Evolutionary conservation across 2,888 invertebrate species (phyloP).

Genomic region (Pyrrhosoma nymphula): DNA sequence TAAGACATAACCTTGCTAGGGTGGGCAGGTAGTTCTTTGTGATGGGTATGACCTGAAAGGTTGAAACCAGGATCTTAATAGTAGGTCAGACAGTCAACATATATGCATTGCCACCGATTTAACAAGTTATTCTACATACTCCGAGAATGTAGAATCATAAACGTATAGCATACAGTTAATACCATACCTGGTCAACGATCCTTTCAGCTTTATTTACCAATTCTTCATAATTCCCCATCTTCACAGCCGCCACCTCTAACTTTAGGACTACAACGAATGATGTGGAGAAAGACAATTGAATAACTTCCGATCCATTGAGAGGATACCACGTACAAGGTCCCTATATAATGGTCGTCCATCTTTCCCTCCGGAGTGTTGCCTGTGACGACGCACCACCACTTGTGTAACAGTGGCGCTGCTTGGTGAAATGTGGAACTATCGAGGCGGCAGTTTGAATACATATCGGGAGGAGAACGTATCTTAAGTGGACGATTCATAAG

Average conservation of each 20-base stretch:
- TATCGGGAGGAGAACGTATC: no score
- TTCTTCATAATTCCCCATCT: slow-evolving; percentile 61
- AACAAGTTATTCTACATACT: not conserved
- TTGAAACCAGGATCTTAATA: slow-evolving; percentile 46
- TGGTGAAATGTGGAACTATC: no score
- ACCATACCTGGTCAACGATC: slow-evolving; percentile 38
- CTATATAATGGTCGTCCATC: no score
- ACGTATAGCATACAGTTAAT: not conserved
- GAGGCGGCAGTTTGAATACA: no score
- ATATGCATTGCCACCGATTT: not conserved
- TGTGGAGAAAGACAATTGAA: slow-evolving; percentile 71
- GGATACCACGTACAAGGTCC: no score
- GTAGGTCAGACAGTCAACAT: slow-evolving; percentile 46
- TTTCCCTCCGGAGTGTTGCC: no score
- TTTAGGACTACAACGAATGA: slow-evolving; percentile 68
- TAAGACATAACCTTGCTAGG: slow-evolving; percentile 91
- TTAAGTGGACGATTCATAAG: no score
- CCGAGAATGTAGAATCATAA: not conserved
- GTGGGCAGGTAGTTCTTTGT: slow-evolving; percentile 59
- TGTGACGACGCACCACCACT: no score
- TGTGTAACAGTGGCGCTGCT: no score
- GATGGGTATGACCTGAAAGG: slow-evolving; percentile 61
- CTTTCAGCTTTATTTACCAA: slow-evolving; percentile 62
- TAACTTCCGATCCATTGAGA: slow-evolving; percentile 69
- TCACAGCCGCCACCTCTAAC: slow-evolving; percentile 37